Evolutionary conservation across 2,797 vertebrate species (phyloP), one percentile per base, ranked within the genome.

Genomic region (Yasuhikotakia modesta): DNA sequence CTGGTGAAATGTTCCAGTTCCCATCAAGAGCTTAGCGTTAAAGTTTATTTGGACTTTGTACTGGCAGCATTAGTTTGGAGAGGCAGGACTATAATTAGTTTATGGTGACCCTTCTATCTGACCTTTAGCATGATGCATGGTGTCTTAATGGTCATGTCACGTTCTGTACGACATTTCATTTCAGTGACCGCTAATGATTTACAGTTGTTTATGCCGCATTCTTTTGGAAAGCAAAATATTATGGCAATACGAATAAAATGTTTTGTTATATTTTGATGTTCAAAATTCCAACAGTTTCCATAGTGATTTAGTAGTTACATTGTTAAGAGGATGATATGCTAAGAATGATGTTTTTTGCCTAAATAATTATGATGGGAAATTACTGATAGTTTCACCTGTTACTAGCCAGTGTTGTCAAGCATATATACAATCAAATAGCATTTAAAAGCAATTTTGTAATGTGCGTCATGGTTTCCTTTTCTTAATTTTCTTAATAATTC

Each of bases 401-500:
- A 45, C 66, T 39, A 52, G 75, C 43, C 14, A 48, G 43, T 52
- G 14, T 52, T 69, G 45, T 13, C 55, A 61, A 58, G 32, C 52
- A 3, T 8, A 0, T 27, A 24, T 46, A 43, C 16, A 27, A 50
- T 50, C 5, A 39, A 58, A 14, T 52, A 43, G 52, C 4, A 48
- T 27, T 16, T 39, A 8, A 27, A 24, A 60, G 50, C 50, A 19
- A 21, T 64, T 52, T 27, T 27, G 0, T 5, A 64, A 63, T 39
- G 27, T 24, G 16, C n/a, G 52, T 74, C 21, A 66, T 7, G 0
- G 50, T 27, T 52, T 55, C 30, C 61, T 76, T 55, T 67, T 32
- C 73, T 76, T n/a, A 7, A 76, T 76, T 60, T 60, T 39, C 74
- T 53, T 57, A 52, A 30, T 55, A 30, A 57, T 58, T 67, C 22